Base-by-base conservation (phyloP, 2,888 invertebrate genomes). In the Alviniconcha strummeri region DNA sequence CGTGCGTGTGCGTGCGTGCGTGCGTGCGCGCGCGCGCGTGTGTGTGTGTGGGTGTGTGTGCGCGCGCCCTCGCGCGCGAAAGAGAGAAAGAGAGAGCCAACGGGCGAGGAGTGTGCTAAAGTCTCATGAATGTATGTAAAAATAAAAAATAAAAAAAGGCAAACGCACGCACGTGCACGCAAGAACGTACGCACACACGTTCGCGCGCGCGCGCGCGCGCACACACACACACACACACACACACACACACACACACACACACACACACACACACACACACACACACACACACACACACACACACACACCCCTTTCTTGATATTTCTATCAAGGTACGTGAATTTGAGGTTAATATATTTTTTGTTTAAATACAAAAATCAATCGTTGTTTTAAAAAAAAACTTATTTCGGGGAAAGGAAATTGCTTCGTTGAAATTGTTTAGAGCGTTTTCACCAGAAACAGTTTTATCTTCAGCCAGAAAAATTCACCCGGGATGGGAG, bases 101-200 rank as follows among this genome's bases (percentile, higher is more conserved):
- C 36, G 36, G 36, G 36, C 36, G 36, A 36, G 36, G 36, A 36
- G 36, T 36, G 36, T 36, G 36, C 36, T 36, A 36, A 36, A 36
- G 36, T 36, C 36, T 36, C 36, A 36, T 36, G 3, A 36, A 36
- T 36, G 36, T 36, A 36, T 36, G 36, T 36, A 36, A 36, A 36
- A n/a, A n/a, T n/a, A n/a, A n/a, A n/a, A n/a, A n/a, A n/a, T n/a
- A n/a, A n/a, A n/a, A n/a, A n/a, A n/a, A n/a, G n/a, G n/a, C n/a
- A n/a, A n/a, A 52, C 74, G 74, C 54, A 74, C 74, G 11, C 74
- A 74, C 74, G 74, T 52, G 52, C 74, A 4, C 74, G 52, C 74
- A n/a, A n/a, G n/a, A n/a, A n/a, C n/a, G n/a, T n/a, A 52, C 74
- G 74, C 54, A 74, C 74, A 15, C 74, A 74, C 74, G 74, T 52